These are phyloP conservation scores for Prorops nasuta DNA, from an alignment of 1,140 invertebrate genomes.

Conservation along the genomic window DNA sequence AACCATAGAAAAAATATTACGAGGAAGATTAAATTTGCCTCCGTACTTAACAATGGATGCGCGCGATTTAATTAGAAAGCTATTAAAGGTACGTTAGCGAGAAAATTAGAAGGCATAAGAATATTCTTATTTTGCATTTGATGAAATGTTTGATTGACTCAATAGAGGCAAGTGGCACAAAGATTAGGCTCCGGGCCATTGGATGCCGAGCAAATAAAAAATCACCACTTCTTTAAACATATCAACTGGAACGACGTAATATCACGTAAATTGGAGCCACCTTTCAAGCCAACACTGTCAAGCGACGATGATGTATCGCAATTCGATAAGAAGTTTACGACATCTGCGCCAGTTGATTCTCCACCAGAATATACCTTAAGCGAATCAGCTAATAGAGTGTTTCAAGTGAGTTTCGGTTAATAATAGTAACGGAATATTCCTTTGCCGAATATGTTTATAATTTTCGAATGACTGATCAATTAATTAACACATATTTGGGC, in stretches of 20 bases:
- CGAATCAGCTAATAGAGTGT: conserved; percentile 93
- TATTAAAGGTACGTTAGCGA: conserved; percentile 66
- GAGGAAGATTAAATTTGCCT: conserved; percentile 90
- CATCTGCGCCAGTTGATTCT: conserved; percentile 96
- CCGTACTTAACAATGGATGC: conserved; percentile 94
- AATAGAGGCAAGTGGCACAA: conserved; percentile 66
- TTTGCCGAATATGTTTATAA: conserved; percentile 4
- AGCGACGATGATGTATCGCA: conserved; percentile 96
- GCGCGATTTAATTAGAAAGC: conserved; percentile 82
- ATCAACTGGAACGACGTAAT: conserved; percentile 92
- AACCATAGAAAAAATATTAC: conserved; percentile 98
- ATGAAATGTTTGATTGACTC: background rate
- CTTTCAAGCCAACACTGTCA: conserved; percentile 84
- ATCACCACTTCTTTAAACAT: conserved; percentile 89
- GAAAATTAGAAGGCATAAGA: background rate
- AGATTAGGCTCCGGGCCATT: conserved; percentile 76
- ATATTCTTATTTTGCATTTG: background rate
- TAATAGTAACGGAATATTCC: conserved; percentile 1
- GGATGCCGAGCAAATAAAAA: conserved; percentile 85
- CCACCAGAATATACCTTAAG: conserved; percentile 94
- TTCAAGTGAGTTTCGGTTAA: conserved; percentile 71
- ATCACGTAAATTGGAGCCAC: conserved; percentile 80
- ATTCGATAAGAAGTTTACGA: conserved; percentile 98
- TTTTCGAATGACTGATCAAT: no score
- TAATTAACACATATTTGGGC: no score